Evolutionary conservation across 2,888 invertebrate genomes (phyloP).

Genomic region (Dynastes grantii): DNA sequence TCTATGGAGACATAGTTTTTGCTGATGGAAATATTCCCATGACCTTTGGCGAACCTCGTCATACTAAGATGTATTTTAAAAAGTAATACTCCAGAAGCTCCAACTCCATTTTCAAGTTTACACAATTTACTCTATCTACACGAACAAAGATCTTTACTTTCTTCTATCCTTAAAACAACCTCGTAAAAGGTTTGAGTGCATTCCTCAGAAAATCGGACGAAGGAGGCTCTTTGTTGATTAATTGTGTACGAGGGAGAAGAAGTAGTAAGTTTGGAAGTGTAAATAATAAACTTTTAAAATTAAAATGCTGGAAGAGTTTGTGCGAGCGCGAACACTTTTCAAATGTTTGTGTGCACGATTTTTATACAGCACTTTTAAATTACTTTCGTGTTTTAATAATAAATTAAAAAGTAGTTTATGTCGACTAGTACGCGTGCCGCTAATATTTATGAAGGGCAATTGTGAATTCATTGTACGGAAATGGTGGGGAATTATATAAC

Average conservation of each 20-base stretch:
- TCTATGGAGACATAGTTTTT: no score
- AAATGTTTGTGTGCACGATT: constrained; percentile 18
- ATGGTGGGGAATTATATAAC: no score
- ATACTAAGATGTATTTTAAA: no score
- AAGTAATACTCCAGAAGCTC: no score
- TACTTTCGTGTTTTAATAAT: constrained; percentile 40
- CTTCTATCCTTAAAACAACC: background rate
- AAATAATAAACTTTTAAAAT: constrained; percentile 43
- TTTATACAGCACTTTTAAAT: constrained; percentile 41
- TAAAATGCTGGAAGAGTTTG: constrained; percentile 26
- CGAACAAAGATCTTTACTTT: no score
- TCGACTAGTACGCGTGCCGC: constrained; percentile 14
- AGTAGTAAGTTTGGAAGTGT: background rate
- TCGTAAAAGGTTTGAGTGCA: background rate
- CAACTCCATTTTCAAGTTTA: no score
- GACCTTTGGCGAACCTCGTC: no score
- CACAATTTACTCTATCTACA: no score
- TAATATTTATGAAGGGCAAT: background rate
- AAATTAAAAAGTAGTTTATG: constrained; percentile 41
- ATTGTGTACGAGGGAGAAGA: background rate
- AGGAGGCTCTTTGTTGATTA: constrained; percentile 15
- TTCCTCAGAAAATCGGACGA: constrained; percentile 24
- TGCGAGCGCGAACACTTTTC: constrained; percentile 1
- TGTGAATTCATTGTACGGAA: background rate
- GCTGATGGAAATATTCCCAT: no score